Evolutionary conservation across 2,113 vertebrate genomes (phyloP).

Genomic region (Microcebus jonahi): DNA sequence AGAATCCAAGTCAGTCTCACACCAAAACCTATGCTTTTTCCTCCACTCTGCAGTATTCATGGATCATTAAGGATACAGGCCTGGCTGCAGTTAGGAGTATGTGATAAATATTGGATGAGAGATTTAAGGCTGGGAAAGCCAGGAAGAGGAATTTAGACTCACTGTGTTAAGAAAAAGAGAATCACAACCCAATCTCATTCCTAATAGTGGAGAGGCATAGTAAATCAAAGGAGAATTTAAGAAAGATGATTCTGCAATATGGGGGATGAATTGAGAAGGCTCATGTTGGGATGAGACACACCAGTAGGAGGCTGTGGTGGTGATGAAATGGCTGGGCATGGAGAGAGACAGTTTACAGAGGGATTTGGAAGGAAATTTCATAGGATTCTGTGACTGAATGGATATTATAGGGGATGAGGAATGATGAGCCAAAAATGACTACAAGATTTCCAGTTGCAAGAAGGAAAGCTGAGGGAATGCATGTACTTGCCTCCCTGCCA

Average conservation of each 20-base stretch:
- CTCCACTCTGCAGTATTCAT: background rate
- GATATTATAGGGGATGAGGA: slow-evolving; percentile 41
- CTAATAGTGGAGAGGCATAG: background rate
- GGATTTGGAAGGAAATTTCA: slow-evolving; percentile 55
- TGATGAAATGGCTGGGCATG: background rate
- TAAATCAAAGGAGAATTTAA: slow-evolving; percentile 53
- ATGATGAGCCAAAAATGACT: slow-evolving; percentile 29
- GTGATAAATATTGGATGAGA: background rate
- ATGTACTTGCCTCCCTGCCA: background rate
- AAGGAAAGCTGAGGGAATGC: background rate
- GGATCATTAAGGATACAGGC: background rate
- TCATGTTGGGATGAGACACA: background rate
- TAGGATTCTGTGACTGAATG: slow-evolving; percentile 46
- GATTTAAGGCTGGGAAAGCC: background rate
- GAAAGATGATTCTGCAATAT: background rate
- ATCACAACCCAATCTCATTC: background rate
- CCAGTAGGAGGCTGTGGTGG: background rate
- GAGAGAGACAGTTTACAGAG: background rate
- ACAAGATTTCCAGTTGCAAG: background rate
- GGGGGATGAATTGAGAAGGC: background rate
- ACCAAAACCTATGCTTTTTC: background rate
- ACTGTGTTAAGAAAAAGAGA: slow-evolving; percentile 7
- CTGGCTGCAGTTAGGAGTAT: background rate
- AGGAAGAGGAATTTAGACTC: background rate
- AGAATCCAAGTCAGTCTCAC: slow-evolving; percentile 18